Base-by-base conservation (phyloP, 2,113 vertebrate genomes). In the Nothocercus julius region DNA sequence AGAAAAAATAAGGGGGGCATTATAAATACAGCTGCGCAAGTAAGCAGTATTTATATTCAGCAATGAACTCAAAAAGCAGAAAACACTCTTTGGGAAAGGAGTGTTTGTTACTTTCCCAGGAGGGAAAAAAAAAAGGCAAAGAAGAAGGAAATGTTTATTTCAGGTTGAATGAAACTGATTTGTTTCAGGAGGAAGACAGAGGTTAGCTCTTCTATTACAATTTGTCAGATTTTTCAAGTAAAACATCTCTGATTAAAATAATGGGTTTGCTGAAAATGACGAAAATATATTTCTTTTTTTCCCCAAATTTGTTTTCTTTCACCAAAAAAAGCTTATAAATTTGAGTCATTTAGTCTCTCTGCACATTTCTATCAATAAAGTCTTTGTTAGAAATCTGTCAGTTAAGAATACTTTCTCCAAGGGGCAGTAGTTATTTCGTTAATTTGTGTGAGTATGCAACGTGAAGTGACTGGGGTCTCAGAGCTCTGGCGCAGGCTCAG, bases 81-180 rank as follows among this genome's bases (percentile, higher is more conserved):
- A 91, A 93, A 30, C 58, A 17, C 59, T 77, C 82, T 11, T 34
- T 79, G 67, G 92, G 34, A 76, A 85, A 82, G 74, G 9, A 66
- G 58, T 63, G 72, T 91, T 95, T 94, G 73, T 85, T 91, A 53
- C 75, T 77, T 85, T 91, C 87, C 85, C 74, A 53, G 25, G 30
- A 4, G 68, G 75, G 24, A 34, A 44, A 24, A 45, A 16, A 9
- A 21, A 4, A 17, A 34, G 24, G 24, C 20, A 25, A 80, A 2
- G 13, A 73, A 77, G 49, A 24, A 82, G 92, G 90, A 94, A 90
- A 82, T 91, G 58, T 15, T 13, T 40, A 72, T 87, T 94, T 94
- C 79, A 63, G 90, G 84, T 58, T 58, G 54, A 58, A 58, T 58
- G 54, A 58, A 58, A 56, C 28, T 56, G 54, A 56, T 15, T 13